A percentile compares a stretch with the other conserved stretches of the same genome.
phyloP scores from a whole-genome alignment of 2,888 invertebrate species.

The Hymenopus coronatus region DNA sequence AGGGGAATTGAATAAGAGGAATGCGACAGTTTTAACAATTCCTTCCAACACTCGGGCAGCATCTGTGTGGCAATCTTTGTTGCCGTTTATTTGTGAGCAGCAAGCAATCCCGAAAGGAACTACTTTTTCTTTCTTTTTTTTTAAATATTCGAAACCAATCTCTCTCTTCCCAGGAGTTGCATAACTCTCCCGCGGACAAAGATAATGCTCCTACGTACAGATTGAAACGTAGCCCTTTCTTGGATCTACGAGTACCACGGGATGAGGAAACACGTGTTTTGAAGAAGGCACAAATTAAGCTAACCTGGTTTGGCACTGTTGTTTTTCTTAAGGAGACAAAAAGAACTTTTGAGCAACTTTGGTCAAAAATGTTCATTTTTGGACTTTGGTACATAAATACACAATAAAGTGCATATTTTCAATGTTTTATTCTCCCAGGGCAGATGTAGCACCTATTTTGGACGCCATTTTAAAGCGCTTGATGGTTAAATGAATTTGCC shows the following conservation, averaged over 20 bases:
- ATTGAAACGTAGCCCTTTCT: not conserved
- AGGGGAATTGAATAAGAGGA: not conserved
- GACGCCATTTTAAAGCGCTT: no score
- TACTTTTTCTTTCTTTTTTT: not conserved
- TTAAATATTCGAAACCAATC: not conserved
- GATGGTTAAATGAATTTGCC: no score
- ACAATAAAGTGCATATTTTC: no score
- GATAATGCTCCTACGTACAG: not conserved
- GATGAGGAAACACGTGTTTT: not conserved
- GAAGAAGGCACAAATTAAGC: no score
- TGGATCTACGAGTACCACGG: not conserved
- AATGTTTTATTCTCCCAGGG: no score
- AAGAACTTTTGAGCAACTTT: no score
- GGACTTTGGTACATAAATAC: no score
- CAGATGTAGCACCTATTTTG: no score
- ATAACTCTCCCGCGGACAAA: not conserved
- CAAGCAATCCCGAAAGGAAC: not conserved
- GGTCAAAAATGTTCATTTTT: no score
- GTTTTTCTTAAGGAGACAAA: no score
- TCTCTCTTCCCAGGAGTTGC: not conserved
- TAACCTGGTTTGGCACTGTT: no score
- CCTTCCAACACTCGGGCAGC: not conserved
- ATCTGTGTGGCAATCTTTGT: not conserved
- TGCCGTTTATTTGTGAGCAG: not conserved
- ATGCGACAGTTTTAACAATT: not conserved